Evolutionary conservation across 2,888 invertebrate species (phyloP), one percentile per base, ranked within the genome.

Genomic region (Galerucella pusilla): DNA sequence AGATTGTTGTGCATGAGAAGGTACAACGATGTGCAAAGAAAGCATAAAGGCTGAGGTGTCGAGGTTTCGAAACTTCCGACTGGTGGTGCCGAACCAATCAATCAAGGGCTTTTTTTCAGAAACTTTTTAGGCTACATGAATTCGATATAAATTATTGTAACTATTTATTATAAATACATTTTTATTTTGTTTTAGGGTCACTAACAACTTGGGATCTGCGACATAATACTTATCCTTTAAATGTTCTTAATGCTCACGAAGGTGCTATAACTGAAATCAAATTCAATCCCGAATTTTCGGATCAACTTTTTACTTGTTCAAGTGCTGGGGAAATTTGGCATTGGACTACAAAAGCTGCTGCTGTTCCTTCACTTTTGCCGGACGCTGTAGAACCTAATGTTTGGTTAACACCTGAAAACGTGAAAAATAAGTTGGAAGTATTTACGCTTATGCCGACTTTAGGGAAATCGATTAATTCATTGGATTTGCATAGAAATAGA

Each of bases 151-250:
- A 42, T 42, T 42, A 42, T 42, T 49, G 49, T 49, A 14, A 49
- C 49, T 49, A 11, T 12, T 42, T 42, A 49, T 49, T 6, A 12
- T 49, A 49, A 49, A 49, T 11, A 64, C 20, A 64, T 35, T 9
- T 35, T 45, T n/a, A n/a, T 28, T 63, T 64, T 68, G 14, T 67
- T 73, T 65, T 63, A 71, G 87, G 97, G 0, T 91, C 94, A 1
- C 87, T 97, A 45, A 95, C 96, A 0, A 92, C 97, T 1, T 97
- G 97, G 97, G 97, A 97, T 87, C 88, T 97, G 78, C 90, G 97
- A 35, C 93, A 96, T 83, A 94, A 95, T 74, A 92, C 92, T 3
- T 95, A 92, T 85, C 97, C 97, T 0, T 92, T 95, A 12, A 94
- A 96, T 0, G 90, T 95, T 78, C 88, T 97, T 1, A 94, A 92